Conservation (phyloP, 2,797 vertebrate species). For the Pipistrellus nathusii region DNA sequence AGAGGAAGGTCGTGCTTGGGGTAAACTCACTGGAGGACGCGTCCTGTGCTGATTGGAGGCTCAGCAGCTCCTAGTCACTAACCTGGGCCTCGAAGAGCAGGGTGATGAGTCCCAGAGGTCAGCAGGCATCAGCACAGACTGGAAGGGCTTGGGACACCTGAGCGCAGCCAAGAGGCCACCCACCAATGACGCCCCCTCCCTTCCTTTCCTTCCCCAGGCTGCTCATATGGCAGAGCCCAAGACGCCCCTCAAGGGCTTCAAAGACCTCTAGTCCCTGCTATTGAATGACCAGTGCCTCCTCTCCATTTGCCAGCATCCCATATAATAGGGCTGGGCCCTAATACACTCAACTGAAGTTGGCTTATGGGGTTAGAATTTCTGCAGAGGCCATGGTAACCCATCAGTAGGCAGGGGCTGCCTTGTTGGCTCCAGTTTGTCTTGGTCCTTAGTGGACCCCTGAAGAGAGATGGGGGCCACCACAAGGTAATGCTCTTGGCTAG, state of each 20-base stretch:
- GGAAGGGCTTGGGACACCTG: neutral
- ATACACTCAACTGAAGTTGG: neutral
- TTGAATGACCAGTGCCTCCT: neutral
- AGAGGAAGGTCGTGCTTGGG: neutral
- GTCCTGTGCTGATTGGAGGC: neutral
- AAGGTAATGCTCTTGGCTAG: too few relatives aligned
- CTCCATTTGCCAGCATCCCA: neutral
- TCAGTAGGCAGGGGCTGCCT: neutral
- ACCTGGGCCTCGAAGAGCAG: neutral
- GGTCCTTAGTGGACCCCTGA: neutral
- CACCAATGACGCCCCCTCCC: neutral
- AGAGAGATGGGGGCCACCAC: neutral
- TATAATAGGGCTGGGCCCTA: neutral
- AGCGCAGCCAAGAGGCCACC: neutral
- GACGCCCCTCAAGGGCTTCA: fast-evolving
- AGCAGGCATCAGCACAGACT: too few relatives aligned
- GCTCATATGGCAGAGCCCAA: fast-evolving
- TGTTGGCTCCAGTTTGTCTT: neutral
- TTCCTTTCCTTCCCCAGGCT: neutral
- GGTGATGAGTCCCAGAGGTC: neutral
- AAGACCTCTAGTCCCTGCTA: neutral
- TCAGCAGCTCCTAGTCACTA: neutral
- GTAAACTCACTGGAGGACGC: neutral
- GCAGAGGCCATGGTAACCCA: neutral
- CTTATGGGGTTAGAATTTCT: neutral